A percentile compares a stretch with the other conserved stretches of the same genome.
Conservation (phyloP, 2,113 vertebrate species). For the Cynoglossus semilaevis region DNA sequence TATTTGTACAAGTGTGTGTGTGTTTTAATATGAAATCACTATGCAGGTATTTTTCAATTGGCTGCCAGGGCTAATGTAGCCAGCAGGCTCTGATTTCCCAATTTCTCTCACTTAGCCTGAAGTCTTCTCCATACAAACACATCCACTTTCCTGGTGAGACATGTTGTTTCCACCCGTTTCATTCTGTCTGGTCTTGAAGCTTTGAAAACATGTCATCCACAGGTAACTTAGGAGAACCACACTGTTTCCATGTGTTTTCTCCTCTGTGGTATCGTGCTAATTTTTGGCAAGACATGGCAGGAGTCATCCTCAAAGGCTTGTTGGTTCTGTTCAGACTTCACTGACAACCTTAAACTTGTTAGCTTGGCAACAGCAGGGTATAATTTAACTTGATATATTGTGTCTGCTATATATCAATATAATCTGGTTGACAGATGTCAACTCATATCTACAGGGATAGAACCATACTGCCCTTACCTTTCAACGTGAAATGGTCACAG, state of each 20-base stretch:
- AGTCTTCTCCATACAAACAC: conserved; percentile 17
- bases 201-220: conserved; percentile 8
- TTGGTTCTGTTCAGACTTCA: conserved; percentile 4
- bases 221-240: conserved; percentile 29
- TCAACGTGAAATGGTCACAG: background rate
- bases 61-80: conserved; percentile 52
- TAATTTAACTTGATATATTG: conserved; percentile 3
- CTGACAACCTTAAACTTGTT: background rate
- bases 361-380: background rate
- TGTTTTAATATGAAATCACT: conserved; percentile 58
- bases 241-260: conserved; percentile 18
- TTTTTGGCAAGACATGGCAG: conserved; percentile 12
- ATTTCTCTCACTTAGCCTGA: conserved; percentile 43
- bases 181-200: conserved; percentile 39
- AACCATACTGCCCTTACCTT: background rate
- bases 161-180: conserved; percentile 53
- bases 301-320: background rate
- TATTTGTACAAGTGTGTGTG: conserved; percentile 17
- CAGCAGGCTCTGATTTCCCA: conserved; percentile 55
- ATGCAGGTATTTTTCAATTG: conserved; percentile 68
- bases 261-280: conserved; percentile 6
- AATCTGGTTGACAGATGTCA: conserved; percentile 1
- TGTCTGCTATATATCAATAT: conserved; percentile 12
- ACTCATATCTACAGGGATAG: background rate
- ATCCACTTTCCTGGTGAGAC: conserved; percentile 54